Percentiles rank a stretch among this genome's conserved stretches.
Conservation (phyloP, 1,140 invertebrate genomes). For the Pemphigus obesinymphae region DNA sequence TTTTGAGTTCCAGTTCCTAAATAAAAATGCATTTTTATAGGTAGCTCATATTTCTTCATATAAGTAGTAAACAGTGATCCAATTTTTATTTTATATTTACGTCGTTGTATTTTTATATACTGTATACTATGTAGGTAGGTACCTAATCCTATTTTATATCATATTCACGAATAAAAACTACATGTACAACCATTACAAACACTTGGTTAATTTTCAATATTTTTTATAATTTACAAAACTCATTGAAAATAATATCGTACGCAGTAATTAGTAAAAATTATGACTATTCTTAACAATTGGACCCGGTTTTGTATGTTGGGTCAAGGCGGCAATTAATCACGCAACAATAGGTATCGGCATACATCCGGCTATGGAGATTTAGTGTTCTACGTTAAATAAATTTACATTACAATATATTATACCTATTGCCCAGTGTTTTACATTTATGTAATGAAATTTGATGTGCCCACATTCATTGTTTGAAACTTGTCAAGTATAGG, state of each 20-base stretch:
- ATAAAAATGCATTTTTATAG: too few relatives aligned
- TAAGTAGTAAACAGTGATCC: too few relatives aligned
- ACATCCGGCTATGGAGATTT: conserved; percentile 34
- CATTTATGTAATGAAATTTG: neutral
- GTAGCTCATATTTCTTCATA: too few relatives aligned
- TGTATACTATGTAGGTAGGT: too few relatives aligned
- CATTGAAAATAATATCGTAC: neutral
- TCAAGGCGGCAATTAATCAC: conserved; percentile 36
- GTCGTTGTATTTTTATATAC: too few relatives aligned
- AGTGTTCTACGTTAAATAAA: conserved; percentile 10
- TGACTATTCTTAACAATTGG: conserved; percentile 34
- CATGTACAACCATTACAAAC: too few relatives aligned
- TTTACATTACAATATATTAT: conserved; percentile 40
- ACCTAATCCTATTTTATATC: too few relatives aligned
- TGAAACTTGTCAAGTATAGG: neutral
- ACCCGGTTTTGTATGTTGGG: conserved; percentile 28
- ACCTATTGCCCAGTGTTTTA: conserved; percentile 3
- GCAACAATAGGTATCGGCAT: conserved; percentile 31
- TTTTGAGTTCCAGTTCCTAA: too few relatives aligned
- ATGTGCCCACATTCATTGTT: conserved; percentile 8
- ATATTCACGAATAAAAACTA: neutral
- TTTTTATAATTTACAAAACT: neutral
- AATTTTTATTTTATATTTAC: too few relatives aligned
- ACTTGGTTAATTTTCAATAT: too few relatives aligned
- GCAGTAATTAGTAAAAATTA: conserved; percentile 26